phyloP scores from a whole-genome alignment of 64 coral and sea anemone species.

The Catalaphyllia jardinei region DNA sequence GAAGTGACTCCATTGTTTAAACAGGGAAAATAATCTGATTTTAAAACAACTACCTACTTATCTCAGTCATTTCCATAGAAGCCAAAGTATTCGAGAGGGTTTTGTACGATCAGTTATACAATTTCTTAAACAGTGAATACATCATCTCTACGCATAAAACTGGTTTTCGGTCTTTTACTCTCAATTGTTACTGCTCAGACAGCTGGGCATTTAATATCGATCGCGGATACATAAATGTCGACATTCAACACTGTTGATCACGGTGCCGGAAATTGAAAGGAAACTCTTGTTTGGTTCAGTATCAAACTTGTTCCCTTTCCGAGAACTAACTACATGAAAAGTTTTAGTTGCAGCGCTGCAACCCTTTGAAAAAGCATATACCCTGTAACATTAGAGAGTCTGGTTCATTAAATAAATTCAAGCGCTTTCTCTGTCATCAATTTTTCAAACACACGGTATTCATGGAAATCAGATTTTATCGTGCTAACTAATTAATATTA shows the following conservation, averaged over 20 bases:
- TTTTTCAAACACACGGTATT: too few relatives aligned
- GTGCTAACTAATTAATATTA: too few relatives aligned
- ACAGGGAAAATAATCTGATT: conserved; percentile 13
- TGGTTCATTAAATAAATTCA: too few relatives aligned
- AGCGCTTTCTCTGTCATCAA: too few relatives aligned
- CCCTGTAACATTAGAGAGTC: too few relatives aligned
- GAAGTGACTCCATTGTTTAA: conserved; percentile 59
- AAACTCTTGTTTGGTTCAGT: too few relatives aligned
- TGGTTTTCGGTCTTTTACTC: conserved; percentile 31
- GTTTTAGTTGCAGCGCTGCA: too few relatives aligned
- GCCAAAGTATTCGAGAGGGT: conserved; percentile 46
- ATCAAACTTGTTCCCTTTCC: too few relatives aligned
- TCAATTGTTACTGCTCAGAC: conserved; percentile 25
- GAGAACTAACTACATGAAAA: too few relatives aligned
- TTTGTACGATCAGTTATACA: conserved; percentile 41
- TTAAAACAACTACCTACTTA: conserved; percentile 52
- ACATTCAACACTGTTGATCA: conserved; percentile 34
- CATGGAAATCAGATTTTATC: too few relatives aligned
- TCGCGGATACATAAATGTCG: not conserved
- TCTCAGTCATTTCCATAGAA: conserved; percentile 35
- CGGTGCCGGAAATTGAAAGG: too few relatives aligned
- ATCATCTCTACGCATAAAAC: conserved; percentile 35
- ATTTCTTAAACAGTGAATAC: conserved; percentile 21
- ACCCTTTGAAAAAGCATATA: too few relatives aligned
- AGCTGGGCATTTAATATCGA: conserved; percentile 38